Conservation (phyloP, 2,113 vertebrate species). For the Micromys minutus region DNA sequence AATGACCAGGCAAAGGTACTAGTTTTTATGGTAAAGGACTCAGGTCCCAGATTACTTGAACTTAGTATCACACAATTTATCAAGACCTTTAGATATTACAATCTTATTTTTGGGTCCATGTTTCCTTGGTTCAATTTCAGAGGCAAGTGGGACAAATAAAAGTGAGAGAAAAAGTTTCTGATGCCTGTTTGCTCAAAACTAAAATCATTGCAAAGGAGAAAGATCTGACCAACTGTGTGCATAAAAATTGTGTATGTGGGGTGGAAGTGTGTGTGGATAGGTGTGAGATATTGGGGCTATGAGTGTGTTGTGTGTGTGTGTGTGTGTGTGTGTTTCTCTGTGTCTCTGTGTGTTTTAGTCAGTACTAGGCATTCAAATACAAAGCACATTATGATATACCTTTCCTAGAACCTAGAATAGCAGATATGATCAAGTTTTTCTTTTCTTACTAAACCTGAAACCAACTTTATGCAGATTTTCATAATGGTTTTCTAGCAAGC, state of each 20-base stretch:
- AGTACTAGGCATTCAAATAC: not conserved
- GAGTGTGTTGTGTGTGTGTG: not conserved
- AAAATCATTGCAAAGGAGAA: not conserved
- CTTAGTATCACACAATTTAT: not conserved
- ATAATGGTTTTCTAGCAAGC: conserved; percentile 18
- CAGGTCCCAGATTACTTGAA: not conserved
- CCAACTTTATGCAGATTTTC: conserved; percentile 34
- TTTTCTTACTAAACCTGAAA: conserved; percentile 21
- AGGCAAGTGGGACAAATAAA: not conserved
- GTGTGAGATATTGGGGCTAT: too few relatives aligned
- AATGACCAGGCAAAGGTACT: conserved; percentile 22
- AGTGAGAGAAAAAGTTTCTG: conserved; percentile 20
- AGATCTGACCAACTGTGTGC: not conserved
- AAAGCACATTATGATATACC: not conserved
- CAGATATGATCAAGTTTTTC: not conserved
- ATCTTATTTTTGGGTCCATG: not conserved
- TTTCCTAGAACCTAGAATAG: not conserved
- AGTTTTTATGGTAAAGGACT: not conserved
- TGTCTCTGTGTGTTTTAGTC: not conserved
- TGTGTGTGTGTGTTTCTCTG: not conserved
- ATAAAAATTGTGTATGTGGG: not conserved
- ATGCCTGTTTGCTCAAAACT: not conserved
- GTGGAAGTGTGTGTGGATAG: too few relatives aligned
- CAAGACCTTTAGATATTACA: not conserved
- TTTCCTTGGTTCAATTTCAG: conserved; percentile 20